Conservation (phyloP, 2,113 vertebrate species). For the Plotosus lineatus region DNA sequence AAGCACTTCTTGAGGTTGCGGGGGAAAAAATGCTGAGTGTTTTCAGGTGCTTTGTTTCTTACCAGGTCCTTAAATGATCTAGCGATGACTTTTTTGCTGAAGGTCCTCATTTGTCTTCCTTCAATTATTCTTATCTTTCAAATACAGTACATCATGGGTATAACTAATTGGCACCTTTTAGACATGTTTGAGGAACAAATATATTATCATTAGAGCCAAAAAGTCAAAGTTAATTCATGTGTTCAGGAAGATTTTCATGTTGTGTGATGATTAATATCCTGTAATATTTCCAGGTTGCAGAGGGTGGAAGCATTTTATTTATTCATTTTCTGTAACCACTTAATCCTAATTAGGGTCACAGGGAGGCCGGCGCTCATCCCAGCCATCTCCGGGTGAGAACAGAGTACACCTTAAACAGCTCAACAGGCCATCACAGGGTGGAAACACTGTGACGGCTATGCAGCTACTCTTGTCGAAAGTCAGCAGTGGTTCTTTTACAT, state of each 20-base stretch:
- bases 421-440: too few relatives aligned
- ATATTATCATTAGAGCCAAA: not conserved
- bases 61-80: constrained; percentile 32
- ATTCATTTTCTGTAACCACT: too few relatives aligned
- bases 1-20: constrained; percentile 57
- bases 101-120: constrained; percentile 3
- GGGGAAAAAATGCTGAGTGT: constrained; percentile 46
- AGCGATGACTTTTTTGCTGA: constrained; percentile 15
- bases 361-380: too few relatives aligned
- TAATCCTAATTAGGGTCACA: too few relatives aligned
- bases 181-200: not conserved
- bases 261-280: not conserved
- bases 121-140: not conserved
- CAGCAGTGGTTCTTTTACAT: too few relatives aligned
- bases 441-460: too few relatives aligned
- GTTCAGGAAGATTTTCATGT: not conserved
- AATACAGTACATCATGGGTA: too few relatives aligned
- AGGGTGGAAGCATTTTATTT: too few relatives aligned
- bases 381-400: too few relatives aligned
- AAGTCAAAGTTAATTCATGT: not conserved
- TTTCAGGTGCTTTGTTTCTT: constrained; percentile 47
- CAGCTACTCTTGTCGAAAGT: too few relatives aligned
- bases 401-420: too few relatives aligned
- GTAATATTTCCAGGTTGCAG: too few relatives aligned
- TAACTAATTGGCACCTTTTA: not conserved